Conservation (phyloP, 2,797 vertebrate species). For the Semotilus atromaculatus region DNA sequence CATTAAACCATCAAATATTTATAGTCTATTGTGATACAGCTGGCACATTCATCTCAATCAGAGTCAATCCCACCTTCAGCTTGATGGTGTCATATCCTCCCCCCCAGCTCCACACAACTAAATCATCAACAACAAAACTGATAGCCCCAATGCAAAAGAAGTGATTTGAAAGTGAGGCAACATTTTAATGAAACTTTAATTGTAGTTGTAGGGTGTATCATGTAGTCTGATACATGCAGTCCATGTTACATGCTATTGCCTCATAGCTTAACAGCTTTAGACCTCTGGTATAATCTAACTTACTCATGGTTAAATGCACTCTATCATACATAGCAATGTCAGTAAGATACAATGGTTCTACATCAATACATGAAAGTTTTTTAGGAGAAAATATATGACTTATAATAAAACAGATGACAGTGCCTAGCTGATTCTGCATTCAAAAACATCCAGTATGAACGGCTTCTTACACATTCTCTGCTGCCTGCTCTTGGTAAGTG, state of each 20-base stretch:
- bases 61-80: constrained; percentile 35
- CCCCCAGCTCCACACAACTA: not conserved
- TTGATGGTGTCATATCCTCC: constrained; percentile 27
- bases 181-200: constrained; percentile 48
- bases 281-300: not conserved
- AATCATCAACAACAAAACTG: constrained; percentile 39
- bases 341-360: not conserved
- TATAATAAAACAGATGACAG: not conserved
- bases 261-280: constrained; percentile 32
- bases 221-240: constrained; percentile 23
- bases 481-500: not conserved
- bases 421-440: not conserved
- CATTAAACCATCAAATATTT: constrained; percentile 46
- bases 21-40: constrained; percentile 37
- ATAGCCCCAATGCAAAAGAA: constrained; percentile 35
- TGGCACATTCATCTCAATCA: constrained; percentile 46
- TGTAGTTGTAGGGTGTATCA: constrained; percentile 19
- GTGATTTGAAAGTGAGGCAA: constrained; percentile 45
- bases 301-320: constrained; percentile 15
- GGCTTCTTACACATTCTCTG: not conserved
- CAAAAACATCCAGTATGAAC: not conserved
- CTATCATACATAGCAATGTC: not conserved
- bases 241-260: constrained; percentile 35
- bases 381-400: not conserved
- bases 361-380: not conserved